These are phyloP conservation scores for Indicator maculatus DNA, from an alignment of 2,113 vertebrate genomes.

Conservation along the genomic window DNA sequence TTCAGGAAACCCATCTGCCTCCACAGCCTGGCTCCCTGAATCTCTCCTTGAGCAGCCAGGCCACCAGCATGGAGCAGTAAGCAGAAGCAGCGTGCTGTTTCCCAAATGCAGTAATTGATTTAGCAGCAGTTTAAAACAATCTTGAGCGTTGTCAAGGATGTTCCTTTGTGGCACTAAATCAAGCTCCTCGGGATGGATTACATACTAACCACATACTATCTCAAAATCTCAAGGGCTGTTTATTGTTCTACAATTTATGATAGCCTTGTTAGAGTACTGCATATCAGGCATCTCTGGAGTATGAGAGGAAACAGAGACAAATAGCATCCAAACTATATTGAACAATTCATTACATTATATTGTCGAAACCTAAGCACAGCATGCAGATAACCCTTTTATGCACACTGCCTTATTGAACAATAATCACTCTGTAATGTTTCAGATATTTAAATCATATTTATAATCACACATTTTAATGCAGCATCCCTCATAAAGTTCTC, in stretches of 20 bases:
- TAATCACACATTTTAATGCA: slow-evolving; percentile 83
- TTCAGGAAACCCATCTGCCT: slow-evolving; percentile 13
- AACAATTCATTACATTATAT: slow-evolving; percentile 80
- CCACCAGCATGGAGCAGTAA: background rate
- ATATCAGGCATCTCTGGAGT: slow-evolving; percentile 73
- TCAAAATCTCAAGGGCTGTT: slow-evolving; percentile 78
- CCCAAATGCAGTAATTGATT: slow-evolving; percentile 76
- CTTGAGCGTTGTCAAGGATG: slow-evolving; percentile 71
- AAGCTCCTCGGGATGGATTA: slow-evolving; percentile 73
- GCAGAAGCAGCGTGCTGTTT: slow-evolving; percentile 13
- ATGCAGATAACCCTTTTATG: slow-evolving; percentile 77
- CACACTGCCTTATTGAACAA: slow-evolving; percentile 78
- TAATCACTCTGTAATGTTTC: slow-evolving; percentile 82
- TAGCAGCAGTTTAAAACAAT: slow-evolving; percentile 80
- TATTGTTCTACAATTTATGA: slow-evolving; percentile 78
- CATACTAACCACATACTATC: slow-evolving; percentile 74
- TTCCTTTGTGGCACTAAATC: slow-evolving; percentile 76
- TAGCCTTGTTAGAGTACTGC: slow-evolving; percentile 73
- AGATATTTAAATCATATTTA: slow-evolving; percentile 87
- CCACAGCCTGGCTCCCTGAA: background rate
- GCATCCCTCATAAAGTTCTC: slow-evolving; percentile 81
- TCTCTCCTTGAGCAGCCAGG: slow-evolving; percentile 34
- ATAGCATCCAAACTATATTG: slow-evolving; percentile 68
- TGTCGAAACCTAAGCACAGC: slow-evolving; percentile 66
- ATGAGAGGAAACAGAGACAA: slow-evolving; percentile 75